These are phyloP conservation scores for Chrysopa pallens DNA, from an alignment of 1,140 invertebrate genomes.

Conservation along the genomic window DNA sequence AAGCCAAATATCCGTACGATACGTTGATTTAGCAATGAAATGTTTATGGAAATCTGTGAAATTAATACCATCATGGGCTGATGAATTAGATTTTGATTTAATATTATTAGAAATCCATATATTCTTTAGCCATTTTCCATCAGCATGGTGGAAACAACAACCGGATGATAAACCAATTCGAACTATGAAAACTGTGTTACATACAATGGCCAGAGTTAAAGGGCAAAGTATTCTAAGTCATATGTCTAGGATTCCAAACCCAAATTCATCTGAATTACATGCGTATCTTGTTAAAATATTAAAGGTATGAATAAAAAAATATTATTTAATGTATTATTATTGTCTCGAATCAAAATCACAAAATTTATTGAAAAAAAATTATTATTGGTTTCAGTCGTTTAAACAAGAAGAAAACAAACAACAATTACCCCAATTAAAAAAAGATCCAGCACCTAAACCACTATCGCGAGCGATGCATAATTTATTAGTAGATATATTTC, in stretches of 20 bases:
- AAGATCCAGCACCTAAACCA: constrained; percentile 24
- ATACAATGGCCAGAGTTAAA: constrained; percentile 65
- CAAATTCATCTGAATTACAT: constrained; percentile 64
- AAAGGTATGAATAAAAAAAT: constrained; percentile 28
- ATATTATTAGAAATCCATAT: constrained; percentile 69
- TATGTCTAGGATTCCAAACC: constrained; percentile 57
- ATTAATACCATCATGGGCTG: constrained; percentile 53
- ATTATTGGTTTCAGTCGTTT: constrained; percentile 21
- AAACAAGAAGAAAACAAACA: constrained; percentile 29
- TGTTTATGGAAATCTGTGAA: constrained; percentile 77
- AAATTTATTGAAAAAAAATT: too few relatives aligned
- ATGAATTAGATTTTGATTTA: constrained; percentile 60
- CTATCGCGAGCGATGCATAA: constrained; percentile 62
- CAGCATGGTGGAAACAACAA: constrained; percentile 56
- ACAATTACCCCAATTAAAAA: constrained; percentile 21
- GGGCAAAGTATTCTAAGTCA: constrained; percentile 58
- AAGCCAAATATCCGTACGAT: constrained; percentile 43
- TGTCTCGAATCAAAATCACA: too few relatives aligned
- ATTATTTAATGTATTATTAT: too few relatives aligned
- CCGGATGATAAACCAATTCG: constrained; percentile 59
- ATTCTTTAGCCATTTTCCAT: constrained; percentile 74
- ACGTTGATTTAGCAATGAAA: constrained; percentile 69
- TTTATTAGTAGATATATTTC: constrained; percentile 75
- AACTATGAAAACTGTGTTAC: constrained; percentile 82
- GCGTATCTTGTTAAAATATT: constrained; percentile 61